Base-by-base conservation (phyloP, 1,140 invertebrate genomes). In the Brachionus sp. region DNA sequence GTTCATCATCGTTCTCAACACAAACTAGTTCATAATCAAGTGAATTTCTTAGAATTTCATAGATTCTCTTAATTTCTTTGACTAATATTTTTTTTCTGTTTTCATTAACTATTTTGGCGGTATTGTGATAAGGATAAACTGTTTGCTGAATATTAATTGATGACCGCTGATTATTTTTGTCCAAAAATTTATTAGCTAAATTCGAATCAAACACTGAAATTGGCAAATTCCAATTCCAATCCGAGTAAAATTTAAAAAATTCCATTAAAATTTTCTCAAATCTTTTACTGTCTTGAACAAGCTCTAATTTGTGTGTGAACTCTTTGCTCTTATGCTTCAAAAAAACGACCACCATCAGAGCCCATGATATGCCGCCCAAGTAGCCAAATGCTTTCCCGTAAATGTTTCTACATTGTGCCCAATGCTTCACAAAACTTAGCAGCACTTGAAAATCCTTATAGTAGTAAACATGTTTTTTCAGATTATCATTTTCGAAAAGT, bases 361-460 rank as follows among this genome's bases (percentile, higher is more conserved):
- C 25, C 80, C 80, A 82, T 33, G 80, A 82, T 29, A 68, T 66
- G 29, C 80, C 80, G 4, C 62, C 80, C 50, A 70, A 70, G 44
- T 68, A 68, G 33, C 62, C 62, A 53, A 66, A 82, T 42, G 35
- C 57, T 68, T 82, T 66, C 5, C 80, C 80, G 23, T 82, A 68
- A n/a, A 82, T 19, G 33, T 19, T 29, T 16, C 57, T 66, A 44
- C 39, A 42, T 46, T 82, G 37, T 0, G 80, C 57, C 80, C 80
- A 82, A 37, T 25, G 13, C 33, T 57, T 66, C 9, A 82, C 57
- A 82, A 82, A 82, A 35, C 23, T 35, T 46, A 44, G 23, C 23
- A 82, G 6, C 6, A 66, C n/a, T 66, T 82, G 78, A 82, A 68
- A 82, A 35, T 66, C 77, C 57, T 80, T 80, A 39, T 80, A 80